These are phyloP conservation scores for Drosophila subpulchrella DNA, from an alignment of 1,140 invertebrate genomes.

Conservation along the genomic window DNA sequence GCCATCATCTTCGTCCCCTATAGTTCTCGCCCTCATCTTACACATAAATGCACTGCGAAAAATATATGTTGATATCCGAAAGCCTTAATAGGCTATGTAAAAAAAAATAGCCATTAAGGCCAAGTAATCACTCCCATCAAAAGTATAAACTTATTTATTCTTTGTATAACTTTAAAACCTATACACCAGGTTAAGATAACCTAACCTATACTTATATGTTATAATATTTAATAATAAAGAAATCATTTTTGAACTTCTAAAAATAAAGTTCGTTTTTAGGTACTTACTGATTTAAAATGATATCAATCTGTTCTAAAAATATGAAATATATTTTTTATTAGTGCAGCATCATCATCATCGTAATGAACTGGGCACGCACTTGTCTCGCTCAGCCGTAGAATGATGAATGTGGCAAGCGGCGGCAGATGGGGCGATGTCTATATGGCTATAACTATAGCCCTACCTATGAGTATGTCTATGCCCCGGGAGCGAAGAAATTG, in stretches of 20 bases:
- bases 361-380: slow-evolving; percentile 83
- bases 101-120: too few species aligned
- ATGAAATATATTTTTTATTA: not conserved
- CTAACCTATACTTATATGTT: too few species aligned
- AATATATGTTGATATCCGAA: not conserved
- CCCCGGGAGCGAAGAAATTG: slow-evolving; percentile 37
- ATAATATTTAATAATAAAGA: too few species aligned
- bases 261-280: too few species aligned
- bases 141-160: too few species aligned
- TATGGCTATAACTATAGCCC: slow-evolving; percentile 32
- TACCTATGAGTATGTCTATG: slow-evolving; percentile 18
- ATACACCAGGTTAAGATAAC: too few species aligned
- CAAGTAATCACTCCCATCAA: not conserved
- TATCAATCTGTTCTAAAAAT: too few species aligned
- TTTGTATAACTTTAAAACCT: too few species aligned
- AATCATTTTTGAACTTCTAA: too few species aligned
- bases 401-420: slow-evolving; percentile 68
- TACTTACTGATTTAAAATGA: too few species aligned
- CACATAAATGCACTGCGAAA: slow-evolving; percentile 3
- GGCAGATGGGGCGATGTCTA: slow-evolving; percentile 41
- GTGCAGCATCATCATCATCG: slow-evolving; percentile 33
- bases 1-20: slow-evolving; percentile 16
- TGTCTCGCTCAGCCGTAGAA: slow-evolving; percentile 77
- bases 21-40: slow-evolving; percentile 1
- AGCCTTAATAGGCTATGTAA: not conserved